A percentile compares a stretch with the other conserved stretches of the same genome.
These are phyloP conservation scores for Aurelia aurita DNA, from an alignment of 30 jellyfish, hydroid and myxozoan species.

Conservation along the genomic window DNA sequence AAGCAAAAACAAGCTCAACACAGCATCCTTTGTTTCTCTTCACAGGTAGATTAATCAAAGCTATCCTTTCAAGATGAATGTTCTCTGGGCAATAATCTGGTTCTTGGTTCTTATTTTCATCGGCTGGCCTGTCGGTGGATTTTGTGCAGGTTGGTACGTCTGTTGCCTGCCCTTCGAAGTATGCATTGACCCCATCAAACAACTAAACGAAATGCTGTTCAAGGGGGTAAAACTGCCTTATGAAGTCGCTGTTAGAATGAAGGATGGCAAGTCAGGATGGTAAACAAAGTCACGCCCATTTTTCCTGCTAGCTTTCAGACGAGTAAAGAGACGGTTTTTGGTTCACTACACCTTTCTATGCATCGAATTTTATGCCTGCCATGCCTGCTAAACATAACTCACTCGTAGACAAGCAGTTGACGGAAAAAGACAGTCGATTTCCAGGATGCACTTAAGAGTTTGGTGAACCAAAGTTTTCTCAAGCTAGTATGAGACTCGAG, in stretches of 20 bases:
- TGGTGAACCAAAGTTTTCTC: too few species aligned
- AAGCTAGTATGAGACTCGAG: too few species aligned
- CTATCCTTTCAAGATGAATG: conserved; percentile 70
- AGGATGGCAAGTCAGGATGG: conserved; percentile 95
- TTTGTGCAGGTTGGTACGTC: conserved; percentile 96
- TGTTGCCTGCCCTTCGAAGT: conserved; percentile 97
- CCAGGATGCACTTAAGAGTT: too few species aligned
- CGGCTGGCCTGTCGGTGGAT: conserved; percentile 95
- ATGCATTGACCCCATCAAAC: conserved; percentile 89
- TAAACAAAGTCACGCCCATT: conserved; percentile 25
- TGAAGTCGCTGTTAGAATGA: conserved; percentile 91
- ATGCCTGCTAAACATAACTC: too few species aligned
- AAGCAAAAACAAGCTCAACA: too few species aligned
- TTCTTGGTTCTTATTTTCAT: conserved; percentile 75
- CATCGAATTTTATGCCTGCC: too few species aligned
- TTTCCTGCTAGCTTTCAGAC: background rate
- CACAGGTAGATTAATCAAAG: conserved; percentile 1
- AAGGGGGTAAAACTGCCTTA: conserved; percentile 92
- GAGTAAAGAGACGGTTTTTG: too few species aligned
- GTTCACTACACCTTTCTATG: too few species aligned
- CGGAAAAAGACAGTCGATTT: too few species aligned
- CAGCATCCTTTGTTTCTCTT: background rate
- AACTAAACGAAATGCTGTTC: conserved; percentile 85
- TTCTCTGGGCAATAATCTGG: conserved; percentile 98
- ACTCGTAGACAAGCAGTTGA: too few species aligned